These are phyloP conservation scores for Alaudala cheleensis DNA, from an alignment of 2,113 vertebrate species.

Conservation along the genomic window DNA sequence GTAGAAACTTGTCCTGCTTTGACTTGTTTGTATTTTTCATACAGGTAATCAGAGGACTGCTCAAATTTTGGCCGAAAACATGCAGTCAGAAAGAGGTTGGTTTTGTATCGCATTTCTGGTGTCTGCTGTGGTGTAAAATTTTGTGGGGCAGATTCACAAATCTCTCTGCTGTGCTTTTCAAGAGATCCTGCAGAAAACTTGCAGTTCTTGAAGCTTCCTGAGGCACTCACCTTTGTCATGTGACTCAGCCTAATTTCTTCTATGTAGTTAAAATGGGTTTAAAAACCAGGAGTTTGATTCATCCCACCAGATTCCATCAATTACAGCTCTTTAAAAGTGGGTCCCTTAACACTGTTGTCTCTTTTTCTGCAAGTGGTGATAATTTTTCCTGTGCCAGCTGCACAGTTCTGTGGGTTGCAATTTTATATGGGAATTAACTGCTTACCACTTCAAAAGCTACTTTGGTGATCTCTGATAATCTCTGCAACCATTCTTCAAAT, in stretches of 20 bases:
- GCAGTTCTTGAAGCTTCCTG: neutral
- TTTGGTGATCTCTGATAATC: neutral
- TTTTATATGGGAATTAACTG: neutral
- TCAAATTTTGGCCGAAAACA: slow-evolving; percentile 98
- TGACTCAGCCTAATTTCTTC: neutral
- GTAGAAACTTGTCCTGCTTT: neutral
- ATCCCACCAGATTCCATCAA: neutral
- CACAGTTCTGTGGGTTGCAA: neutral
- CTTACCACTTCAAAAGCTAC: neutral
- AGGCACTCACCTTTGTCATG: neutral
- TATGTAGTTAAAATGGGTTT: neutral
- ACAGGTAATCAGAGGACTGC: slow-evolving; percentile 92
- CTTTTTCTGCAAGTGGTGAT: neutral
- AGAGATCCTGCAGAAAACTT: neutral
- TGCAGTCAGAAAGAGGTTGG: slow-evolving; percentile 98
- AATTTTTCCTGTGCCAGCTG: neutral
- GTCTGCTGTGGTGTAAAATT: neutral
- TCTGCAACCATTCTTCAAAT: neutral
- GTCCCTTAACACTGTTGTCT: neutral
- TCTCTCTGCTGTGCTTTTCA: neutral
- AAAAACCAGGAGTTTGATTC: neutral
- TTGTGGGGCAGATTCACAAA: neutral
- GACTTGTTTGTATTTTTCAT: slow-evolving; percentile 29
- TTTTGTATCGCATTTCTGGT: neutral
- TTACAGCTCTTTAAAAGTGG: neutral